Evolutionary conservation across 2,797 vertebrate species (phyloP).

Genomic region (Poecilia wingei): DNA sequence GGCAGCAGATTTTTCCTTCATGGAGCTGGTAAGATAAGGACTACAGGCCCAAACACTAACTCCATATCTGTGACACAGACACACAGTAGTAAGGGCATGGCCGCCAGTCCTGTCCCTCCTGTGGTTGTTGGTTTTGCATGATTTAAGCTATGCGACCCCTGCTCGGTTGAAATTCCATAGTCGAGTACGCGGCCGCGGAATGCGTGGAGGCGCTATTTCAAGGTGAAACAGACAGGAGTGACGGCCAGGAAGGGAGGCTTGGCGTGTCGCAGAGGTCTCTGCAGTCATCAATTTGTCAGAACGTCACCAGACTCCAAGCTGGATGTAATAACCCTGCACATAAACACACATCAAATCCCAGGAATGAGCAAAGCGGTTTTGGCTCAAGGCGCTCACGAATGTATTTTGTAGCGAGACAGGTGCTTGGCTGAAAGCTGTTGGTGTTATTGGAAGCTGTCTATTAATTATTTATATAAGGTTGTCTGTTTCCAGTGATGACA

Average conservation of each 20-base stretch:
- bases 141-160: constrained; percentile 54
- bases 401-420: constrained; percentile 56
- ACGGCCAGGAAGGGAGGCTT: constrained; percentile 29
- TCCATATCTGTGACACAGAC: not conserved
- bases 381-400: constrained; percentile 42
- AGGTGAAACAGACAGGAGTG: constrained; percentile 34
- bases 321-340: constrained; percentile 42
- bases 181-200: constrained; percentile 49
- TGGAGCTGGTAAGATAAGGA: not conserved
- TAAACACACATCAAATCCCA: constrained; percentile 5
- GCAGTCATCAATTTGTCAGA: constrained; percentile 63
- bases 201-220: constrained; percentile 58
- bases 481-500: constrained; percentile 50
- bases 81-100: constrained; percentile 18
- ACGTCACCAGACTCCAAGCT: constrained; percentile 43
- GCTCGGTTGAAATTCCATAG: constrained; percentile 49
- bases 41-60: not conserved
- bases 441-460: constrained; percentile 49
- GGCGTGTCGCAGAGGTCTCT: constrained; percentile 56
- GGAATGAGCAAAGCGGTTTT: constrained; percentile 37
- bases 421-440: constrained; percentile 41
- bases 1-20: not conserved
- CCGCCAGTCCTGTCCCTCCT: constrained; percentile 34
- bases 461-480: constrained; percentile 58
- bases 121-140: constrained; percentile 61